Evolutionary conservation across 2,797 vertebrate genomes (phyloP).

Genomic region (Zonotrichia albicollis): DNA sequence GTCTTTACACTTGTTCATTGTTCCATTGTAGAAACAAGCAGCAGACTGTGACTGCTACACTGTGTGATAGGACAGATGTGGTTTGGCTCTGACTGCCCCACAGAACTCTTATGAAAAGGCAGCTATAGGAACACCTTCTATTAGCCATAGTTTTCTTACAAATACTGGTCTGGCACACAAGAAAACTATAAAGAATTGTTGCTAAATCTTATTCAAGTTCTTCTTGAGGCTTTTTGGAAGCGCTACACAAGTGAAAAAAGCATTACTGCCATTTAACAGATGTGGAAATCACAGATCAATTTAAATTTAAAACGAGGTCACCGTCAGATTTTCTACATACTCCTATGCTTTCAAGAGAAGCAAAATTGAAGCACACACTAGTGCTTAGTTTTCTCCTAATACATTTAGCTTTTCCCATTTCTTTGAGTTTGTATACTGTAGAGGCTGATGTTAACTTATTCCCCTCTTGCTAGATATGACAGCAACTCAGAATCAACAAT

Average conservation of each 20-base stretch:
- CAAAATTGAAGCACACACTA: background rate
- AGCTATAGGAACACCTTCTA: background rate
- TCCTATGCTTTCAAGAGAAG: background rate
- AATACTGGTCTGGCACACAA: background rate
- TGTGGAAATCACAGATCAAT: background rate
- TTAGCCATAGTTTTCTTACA: background rate
- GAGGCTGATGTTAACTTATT: background rate
- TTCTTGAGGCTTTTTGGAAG: background rate
- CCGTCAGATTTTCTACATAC: background rate
- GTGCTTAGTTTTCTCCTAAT: background rate
- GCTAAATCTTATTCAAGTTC: background rate
- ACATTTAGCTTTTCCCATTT: background rate
- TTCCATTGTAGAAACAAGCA: background rate
- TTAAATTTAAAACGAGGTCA: background rate
- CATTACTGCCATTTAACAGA: background rate
- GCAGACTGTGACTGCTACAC: background rate
- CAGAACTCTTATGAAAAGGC: background rate
- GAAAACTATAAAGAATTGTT: background rate
- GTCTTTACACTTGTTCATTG: background rate
- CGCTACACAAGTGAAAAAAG: background rate
- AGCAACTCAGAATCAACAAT: background rate
- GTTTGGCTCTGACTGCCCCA: background rate
- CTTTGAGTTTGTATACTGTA: background rate
- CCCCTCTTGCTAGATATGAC: background rate
- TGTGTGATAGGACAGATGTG: background rate